Base-by-base conservation (phyloP, 2,888 invertebrate species). In the Hipparchia sbordonii region DNA sequence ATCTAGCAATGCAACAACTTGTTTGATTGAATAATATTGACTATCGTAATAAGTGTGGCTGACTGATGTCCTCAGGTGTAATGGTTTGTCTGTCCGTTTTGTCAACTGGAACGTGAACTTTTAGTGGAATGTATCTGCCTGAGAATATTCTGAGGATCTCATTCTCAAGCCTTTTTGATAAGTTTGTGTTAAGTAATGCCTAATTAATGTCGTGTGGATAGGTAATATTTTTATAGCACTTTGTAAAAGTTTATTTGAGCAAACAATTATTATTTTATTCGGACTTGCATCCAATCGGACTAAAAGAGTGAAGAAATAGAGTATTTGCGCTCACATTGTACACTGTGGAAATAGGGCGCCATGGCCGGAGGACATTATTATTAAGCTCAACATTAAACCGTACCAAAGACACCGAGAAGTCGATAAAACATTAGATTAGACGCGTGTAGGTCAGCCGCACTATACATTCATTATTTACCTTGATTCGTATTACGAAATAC, bases 11-110 rank as follows among this genome's bases (percentile, higher is more conserved):
- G 74, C 62, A 72, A 71, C 72, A 66, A 76, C 76, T 57, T 23
- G 72, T 70, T 66, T 77, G 71, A 73, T 77, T 75, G 75, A 77
- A 78, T 75, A 76, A 75, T 73, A 75, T 63, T 56, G n/a, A 48
- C 1, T 23, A 23, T 67, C 70, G 63, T 72, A 65, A 67, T 63
- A 52, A 63, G 39, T 39, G 5, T 39, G 54, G 54, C 12, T 39
- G 48, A 59, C 12, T 5, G 69, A 70, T 70, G 39, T 70, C 70
- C 70, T 70, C 56, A 62, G 60, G 23, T 68, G 9, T 46, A 69
- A 57, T 57, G 23, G 61, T 69, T 61, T 70, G 63, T 70, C 56
- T 54, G 62, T 63, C 46, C 56, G 39, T 63, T 59, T 63, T 52
- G 52, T 52, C 60, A 60, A 69, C 52, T 69, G 54, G 69, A 45